Base-by-base conservation (phyloP, 2,797 vertebrate genomes). In the Sylvilagus floridanus region DNA sequence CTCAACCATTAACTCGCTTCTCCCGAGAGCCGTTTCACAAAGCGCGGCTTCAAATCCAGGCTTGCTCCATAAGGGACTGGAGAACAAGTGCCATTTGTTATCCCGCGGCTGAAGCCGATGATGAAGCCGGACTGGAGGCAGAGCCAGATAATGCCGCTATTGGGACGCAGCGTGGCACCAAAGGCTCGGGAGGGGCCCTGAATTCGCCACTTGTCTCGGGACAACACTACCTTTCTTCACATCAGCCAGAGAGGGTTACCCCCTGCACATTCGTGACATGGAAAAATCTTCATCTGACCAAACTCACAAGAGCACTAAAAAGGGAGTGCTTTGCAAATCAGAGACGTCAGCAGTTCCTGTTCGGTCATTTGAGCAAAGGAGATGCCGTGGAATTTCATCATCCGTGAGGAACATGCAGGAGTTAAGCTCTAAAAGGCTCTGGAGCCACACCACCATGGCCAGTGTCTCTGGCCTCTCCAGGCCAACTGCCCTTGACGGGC, bases 321-420 rank as follows among this genome's bases (percentile, higher is more conserved):
- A 84, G 19, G 4, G 62, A 76, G 52, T 52, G 60, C 68, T 93
- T 76, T 62, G 35, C 47, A 94, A 87, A 94, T 73, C 76, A 88
- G 73, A 2, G 52, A 82, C 37, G 71, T 72, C 77, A 76, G 81
- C 12, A 28, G 91, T 63, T 69, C 37, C 91, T 47, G 72, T 90
- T 47, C 19, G 54, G 57, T 89, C 65, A 93, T 87, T 91, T 89
- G n/a, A 90, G 84, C 96, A 89, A 94, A 93, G 75, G 47, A 71
- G 81, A 92, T 28, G 32, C 88, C 88, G n/a, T 54, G 86, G 30
- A 90, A 90, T 86, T 94, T 75, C 79, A 92, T 69, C 52, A 93
- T 72, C 60, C 89, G 66, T 57, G 95, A 88, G 92, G 88, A 95
- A 78, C 86, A 69, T 92, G 92, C 88, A 63, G 42, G 86, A 92